Evolutionary conservation across 2,797 vertebrate genomes (phyloP), one percentile per base, ranked within the genome.

Genomic region (Pagetopsis macropterus): DNA sequence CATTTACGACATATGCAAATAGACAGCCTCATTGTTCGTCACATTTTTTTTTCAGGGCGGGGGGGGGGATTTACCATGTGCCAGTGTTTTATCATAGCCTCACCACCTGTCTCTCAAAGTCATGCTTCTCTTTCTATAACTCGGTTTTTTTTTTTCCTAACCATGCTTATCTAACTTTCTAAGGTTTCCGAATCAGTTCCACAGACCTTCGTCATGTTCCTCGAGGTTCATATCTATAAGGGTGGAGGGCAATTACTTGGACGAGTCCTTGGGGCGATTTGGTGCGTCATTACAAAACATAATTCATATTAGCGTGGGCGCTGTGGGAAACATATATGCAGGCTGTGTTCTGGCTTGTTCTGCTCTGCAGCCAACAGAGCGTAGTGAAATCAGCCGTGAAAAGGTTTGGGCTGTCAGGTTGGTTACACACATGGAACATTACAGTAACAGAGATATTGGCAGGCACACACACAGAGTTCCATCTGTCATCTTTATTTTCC

Each of bases 301-400:
- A 75, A 64, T 67, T 61, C 68, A 83, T 69, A 75, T 66, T 40
- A 78, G 76, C 10, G 52, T 70, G 52, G 67, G 75, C 3, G 45
- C 66, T 83, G 75, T 91, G 87, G 78, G 79, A 90, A 90, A 86
- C 79, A 75, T 79, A 73, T 69, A 75, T 1, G 6, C 72, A 79
- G 81, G 81, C 70, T 84, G 82, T 90, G 88, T 90, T 87, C 70
- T 54, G 79, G 84, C 88, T 82, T 89, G 85, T 88, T 78, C 19
- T 62, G 57, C 37, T 79, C 59, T 57, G 58, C 16, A 43, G 55
- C 48, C 56, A 59, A 51, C 9, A 14, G 27, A 75, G 69, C 21
- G 5, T 13, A 59, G 19, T 51, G 27, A 77, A 79, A 85, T 77
- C 65, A 82, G 57, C 9, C 50, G 3, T 17, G 44, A 37, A 37